These are phyloP conservation scores for Cremastinae sp. DNA, from an alignment of 2,888 invertebrate genomes.

Conservation along the genomic window DNA sequence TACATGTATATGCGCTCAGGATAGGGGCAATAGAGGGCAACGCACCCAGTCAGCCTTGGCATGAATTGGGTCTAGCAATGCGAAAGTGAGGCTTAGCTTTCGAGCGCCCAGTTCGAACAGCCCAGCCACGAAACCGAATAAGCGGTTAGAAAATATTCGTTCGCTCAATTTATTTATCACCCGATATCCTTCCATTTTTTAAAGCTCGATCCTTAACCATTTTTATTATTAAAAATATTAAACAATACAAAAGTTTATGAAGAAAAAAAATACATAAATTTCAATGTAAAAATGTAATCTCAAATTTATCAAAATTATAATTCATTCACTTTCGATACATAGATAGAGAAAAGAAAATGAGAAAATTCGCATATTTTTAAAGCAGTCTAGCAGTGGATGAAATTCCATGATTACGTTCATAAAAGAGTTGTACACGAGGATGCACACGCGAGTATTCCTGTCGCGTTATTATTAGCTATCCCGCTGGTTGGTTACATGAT, in stretches of 20 bases:
- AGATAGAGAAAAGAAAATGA: no score
- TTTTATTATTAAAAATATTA: no score
- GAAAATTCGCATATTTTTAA: no score
- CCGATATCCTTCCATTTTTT: conserved; percentile 3
- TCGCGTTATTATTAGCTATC: conserved; percentile 42
- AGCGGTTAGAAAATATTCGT: conserved; percentile 59
- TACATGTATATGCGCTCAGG: conserved; percentile 58
- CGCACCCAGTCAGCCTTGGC: conserved; percentile 80
- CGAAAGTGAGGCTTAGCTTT: conserved; percentile 77
- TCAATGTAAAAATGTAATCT: no score
- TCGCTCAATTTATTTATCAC: conserved; percentile 35
- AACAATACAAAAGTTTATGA: no score
- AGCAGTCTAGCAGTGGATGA: no score
- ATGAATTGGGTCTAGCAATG: conserved; percentile 80
- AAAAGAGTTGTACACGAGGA: not conserved
- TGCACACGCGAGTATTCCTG: conserved; percentile 19
- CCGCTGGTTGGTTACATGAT: conserved; percentile 9
- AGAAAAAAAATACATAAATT: no score
- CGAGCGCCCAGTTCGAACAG: conserved; percentile 46
- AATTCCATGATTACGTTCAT: no score
- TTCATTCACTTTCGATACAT: no score
- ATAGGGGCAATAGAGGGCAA: conserved; percentile 80
- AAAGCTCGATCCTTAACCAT: not conserved
- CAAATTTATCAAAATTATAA: no score
- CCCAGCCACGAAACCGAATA: conserved; percentile 48